Base-by-base conservation (phyloP, 2,888 invertebrate genomes). In the Andrena dorsata region DNA sequence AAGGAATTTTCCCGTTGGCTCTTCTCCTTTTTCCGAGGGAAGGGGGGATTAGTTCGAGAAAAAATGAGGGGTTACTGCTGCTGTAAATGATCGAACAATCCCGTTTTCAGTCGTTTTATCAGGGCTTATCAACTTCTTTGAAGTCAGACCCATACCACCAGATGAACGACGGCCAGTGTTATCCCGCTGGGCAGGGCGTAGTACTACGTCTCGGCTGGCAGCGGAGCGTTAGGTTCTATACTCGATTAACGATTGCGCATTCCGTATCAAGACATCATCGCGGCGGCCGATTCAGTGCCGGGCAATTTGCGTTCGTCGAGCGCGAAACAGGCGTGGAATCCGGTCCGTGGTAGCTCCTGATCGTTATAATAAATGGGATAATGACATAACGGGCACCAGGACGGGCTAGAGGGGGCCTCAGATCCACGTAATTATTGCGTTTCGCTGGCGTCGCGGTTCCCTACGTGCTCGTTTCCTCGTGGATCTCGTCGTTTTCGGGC, bases 311-410 rank as follows among this genome's bases (percentile, higher is more conserved):
- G 88, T 89, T 87, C 86, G 87, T 78, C 86, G 86, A 91, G 90
- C 89, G 90, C 88, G 87, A 90, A 90, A 89, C 88, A 76, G 88
- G 89, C 90, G 91, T 90, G 91, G 90, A 90, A 90, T 90, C 89
- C 87, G 84, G 88, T 90, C 88, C 83, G 76, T 77, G 84, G 85
- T 82, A 84, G 84, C 80, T 87, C 76, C 76, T 81, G 88, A 90
- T 92, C 90, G 86, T 91, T 91, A 90, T 90, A 91, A 92, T 92
- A 90, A 91, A 91, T 89, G 90, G 87, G 90, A 92, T 91, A 91
- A 91, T 89, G 87, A 90, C 88, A 86, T 90, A 89, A 92, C 90
- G 90, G 90, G 89, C 63, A 58, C 72, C 82, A 72, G 80, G 72
- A 78, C 56, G 77, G 58, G 13, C 85, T 70, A 70, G 75, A 75